Base-by-base conservation (phyloP, 1,140 invertebrate genomes). In the Nomia melanderi region DNA sequence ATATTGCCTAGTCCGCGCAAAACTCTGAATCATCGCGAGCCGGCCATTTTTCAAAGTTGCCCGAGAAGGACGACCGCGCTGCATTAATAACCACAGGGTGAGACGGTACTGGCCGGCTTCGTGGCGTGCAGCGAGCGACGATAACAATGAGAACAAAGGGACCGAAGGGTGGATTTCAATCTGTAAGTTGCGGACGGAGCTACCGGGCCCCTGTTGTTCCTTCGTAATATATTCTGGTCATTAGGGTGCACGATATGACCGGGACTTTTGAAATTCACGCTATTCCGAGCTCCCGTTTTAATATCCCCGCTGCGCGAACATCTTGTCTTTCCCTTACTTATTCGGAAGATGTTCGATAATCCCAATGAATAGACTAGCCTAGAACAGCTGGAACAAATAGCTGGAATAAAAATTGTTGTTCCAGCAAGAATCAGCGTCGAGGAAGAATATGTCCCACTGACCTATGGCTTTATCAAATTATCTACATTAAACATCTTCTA, bases 131-230 rank as follows among this genome's bases (percentile, higher is more conserved):
- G 54, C 69, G 64, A 70, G 65, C 73, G 73, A 60, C 81, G 82
- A 84, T 84, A 84, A 84, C 78, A 84, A 84, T 83, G 82, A 84
- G 82, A 84, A 84, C 82, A 84, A 84, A 84, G 78, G 65, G 71
- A 59, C 60, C 78, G 64, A 77, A 81, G 81, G 83, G 83, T 84
- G 82, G 82, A 84, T 84, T 84, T 84, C 83, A 85, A 84, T 84
- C 83, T 82, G 82, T 82, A 79, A 67, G 74, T 70, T 62, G 65
- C 54, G 56, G 29, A 56, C 67, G 62, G 56, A 62, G 62, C 67
- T 84, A 80, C 77, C 53, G 53, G 70, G 60, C 44, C 72, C 47
- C 65, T 69, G 67, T 73, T 63, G 62, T 60, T 74, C 67, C 82
- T 56, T 57, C 62, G 78, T 79, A 62, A 83, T 84, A 79, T 79